These are phyloP conservation scores for Callosobruchus maculatus DNA, from an alignment of 2,888 invertebrate genomes.

Conservation along the genomic window DNA sequence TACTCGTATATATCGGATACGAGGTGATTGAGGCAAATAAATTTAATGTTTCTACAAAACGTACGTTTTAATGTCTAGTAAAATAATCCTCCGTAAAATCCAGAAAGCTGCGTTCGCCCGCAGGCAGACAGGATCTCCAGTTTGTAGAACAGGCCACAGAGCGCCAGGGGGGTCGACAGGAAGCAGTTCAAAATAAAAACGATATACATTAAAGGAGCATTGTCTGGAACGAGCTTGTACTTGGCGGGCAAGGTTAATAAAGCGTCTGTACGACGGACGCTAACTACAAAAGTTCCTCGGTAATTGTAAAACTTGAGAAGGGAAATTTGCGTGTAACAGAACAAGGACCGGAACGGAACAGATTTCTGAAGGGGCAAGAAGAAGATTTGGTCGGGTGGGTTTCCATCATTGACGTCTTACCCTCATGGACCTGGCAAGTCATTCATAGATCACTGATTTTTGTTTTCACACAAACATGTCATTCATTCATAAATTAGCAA, in stretches of 20 bases:
- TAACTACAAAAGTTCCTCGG: slow-evolving; percentile 44
- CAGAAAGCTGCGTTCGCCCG: neutral
- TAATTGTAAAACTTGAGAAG: slow-evolving; percentile 46
- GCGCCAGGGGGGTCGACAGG: neutral
- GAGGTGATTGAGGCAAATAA: too few species aligned
- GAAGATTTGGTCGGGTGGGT: too few species aligned
- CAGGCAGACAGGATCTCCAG: too few species aligned
- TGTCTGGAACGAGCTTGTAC: slow-evolving; percentile 30
- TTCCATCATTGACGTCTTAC: too few species aligned
- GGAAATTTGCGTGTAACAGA: slow-evolving; percentile 42
- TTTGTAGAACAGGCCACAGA: neutral
- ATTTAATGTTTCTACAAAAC: too few species aligned
- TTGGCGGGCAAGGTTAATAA: slow-evolving; percentile 32
- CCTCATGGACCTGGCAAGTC: too few species aligned
- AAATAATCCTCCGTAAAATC: neutral
- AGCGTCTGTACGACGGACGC: slow-evolving; percentile 39
- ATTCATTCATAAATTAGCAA: too few species aligned
- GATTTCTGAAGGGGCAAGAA: too few species aligned
- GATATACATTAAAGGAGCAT: slow-evolving; percentile 27
- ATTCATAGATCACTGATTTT: too few species aligned
- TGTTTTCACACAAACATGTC: too few species aligned
- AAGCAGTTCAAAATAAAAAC: slow-evolving; percentile 20
- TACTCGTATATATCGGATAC: too few species aligned
- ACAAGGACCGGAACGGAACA: too few species aligned
- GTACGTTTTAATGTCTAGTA: neutral